Base-by-base conservation (phyloP, 30 jellyfish, hydroid and myxozoan genomes). In the Aurelia sp. region DNA sequence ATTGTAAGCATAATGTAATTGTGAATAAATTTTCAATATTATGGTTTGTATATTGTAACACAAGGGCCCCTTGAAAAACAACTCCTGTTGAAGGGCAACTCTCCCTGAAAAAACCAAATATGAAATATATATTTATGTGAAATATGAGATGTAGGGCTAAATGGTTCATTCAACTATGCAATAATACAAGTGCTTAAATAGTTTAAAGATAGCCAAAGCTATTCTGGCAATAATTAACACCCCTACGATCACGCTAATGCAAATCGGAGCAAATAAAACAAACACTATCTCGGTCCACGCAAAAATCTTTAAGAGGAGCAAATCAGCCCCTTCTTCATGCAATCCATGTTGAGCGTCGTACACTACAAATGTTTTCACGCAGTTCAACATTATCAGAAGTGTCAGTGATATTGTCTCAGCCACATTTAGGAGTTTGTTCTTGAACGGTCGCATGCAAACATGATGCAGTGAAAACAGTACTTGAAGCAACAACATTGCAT, bases 381-480 rank as follows among this genome's bases (percentile, higher is more conserved):
- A 64, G 4, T 62, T 27, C 31, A 85, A 41, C 52, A 47, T 18
- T 11, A 65, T 71, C 72, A 85, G 75, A 22, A 52, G 22, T 4
- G 82, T n/a, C 77, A 85, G 47, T 13, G 94, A 85, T 58, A 79
- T 70, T 24, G 88, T 57, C 51, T 85, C 88, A 35, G 73, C 48
- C 13, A 30, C n/a, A 68, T 85, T 85, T 2, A 85, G 88, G 31
- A 85, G 16, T 8, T 64, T 63, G 65, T 67, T 38, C 7, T 65
- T 74, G 82, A 85, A 85, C 30, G 94, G 94, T 85, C 74, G 60
- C 40, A 31, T 27, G 33, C 21, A 35, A 5, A 85, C 30, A 58
- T 85, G 88, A 30, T 74, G 82, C 82, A 85, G 60, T 4, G 74
- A 76, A 85, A 85, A 85, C n/a, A 85, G 35, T 13, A 72, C 60